Evolutionary conservation across 2,888 invertebrate genomes (phyloP), one percentile per base, ranked within the genome.

Genomic region (Cheilosia urbana): DNA sequence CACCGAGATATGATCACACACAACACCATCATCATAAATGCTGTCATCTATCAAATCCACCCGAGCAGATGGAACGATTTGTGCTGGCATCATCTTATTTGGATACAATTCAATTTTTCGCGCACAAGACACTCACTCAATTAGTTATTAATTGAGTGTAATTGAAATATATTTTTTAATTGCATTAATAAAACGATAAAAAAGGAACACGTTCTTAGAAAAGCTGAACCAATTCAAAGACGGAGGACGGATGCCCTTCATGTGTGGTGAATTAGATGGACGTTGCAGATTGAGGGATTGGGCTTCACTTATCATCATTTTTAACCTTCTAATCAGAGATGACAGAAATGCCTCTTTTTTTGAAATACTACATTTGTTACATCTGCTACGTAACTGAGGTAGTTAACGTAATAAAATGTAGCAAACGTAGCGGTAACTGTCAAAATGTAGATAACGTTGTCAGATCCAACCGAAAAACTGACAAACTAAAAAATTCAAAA

Each of bases 121-220:
- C 84, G 71, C 87, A 76, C 79, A 88, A 88, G 87, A 88, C 89
- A 90, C 89, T 92, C 89, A 90, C 89, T 92, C 90, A 92, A 91
- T 91, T 91, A 91, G 91, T 89, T 90, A 90, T 91, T 92, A 92
- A 92, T 92, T 92, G 90, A 91, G 91, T 91, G 90, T 91, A 91
- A 92, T 92, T 92, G 92, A 92, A 92, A 90, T 91, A 92, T 91
- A 90, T 92, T 91, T 92, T 90, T 90, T 91, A 92, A 92, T 92
- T 90, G 90, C 90, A 91, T 92, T 92, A 92, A 91, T 91, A 90
- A 91, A 90, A 47, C 3, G 90, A 91, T 91, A 89, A 69, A 27
- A 21, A 80, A 71, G 2, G 30, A 9, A 2, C 30, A 83, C 51
- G 69, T 63, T 49, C 63, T 47, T 58, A 51, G 49, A 24, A 47